Base-by-base conservation (phyloP, 1,140 invertebrate species). In the Megalopta genalis region DNA sequence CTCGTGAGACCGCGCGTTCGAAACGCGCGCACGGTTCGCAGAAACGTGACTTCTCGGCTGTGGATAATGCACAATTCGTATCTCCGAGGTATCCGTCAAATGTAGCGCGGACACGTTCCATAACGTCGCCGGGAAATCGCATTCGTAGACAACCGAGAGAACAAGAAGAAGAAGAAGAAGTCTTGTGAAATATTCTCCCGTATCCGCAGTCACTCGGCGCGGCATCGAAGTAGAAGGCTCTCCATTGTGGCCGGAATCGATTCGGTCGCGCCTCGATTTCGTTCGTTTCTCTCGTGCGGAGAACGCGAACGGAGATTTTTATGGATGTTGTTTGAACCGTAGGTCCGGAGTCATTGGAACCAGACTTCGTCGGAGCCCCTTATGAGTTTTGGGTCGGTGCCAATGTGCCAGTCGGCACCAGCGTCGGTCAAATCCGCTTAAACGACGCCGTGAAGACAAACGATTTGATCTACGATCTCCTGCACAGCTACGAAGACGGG, bases 341-440 rank as follows among this genome's bases (percentile, higher is more conserved):
- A 95, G 94, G 91, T 25, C 86, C 90, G 27, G 93, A 91, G 80
- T 86, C 92, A 46, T 94, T 94, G 79, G 93, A 93, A 52, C 97
- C 98, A 0, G 95, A 97, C 81, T 99, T 99, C 88, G 93, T 97
- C 37, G 97, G 97, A 39, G 95, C 97, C 1, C 97, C 97, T 0
- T 99, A 98, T 88, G 96, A 97, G 81, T 98, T 99, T 91, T 97
- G 96, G 95, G 96, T 98, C 23, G 96, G 96, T 1, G 96, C 96
- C 68, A 97, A 97, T 88, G 96, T 96, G 1, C 95, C 95, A 0
- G 93, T 97, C 65, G 97, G 97, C 10, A 97, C 97, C 0, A 97
- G 96, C 84, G 95, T 99, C 60, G 98, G 98, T 1, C 97, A 97
- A 91, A 96, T 97, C 57, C 93, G 95, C 73, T 94, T 97, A 1